Percentiles rank a stretch among this genome's conserved stretches.
phyloP scores from a whole-genome alignment of 2,113 vertebrate genomes.

The Pteruthius melanotis region DNA sequence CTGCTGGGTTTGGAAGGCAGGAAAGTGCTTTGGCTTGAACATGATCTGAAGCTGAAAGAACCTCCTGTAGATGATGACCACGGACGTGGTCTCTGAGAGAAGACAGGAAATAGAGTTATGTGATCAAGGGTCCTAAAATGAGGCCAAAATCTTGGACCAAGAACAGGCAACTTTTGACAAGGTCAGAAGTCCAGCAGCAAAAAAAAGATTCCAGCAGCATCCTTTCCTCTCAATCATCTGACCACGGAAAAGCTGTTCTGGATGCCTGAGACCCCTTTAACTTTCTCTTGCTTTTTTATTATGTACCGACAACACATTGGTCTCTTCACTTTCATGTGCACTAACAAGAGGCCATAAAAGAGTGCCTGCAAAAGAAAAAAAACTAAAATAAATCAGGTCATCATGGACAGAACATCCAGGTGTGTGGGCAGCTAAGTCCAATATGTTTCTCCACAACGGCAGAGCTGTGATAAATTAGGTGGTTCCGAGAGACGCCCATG shows the following conservation, averaged over 20 bases:
- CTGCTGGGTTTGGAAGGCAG: neutral
- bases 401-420: neutral
- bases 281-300: neutral
- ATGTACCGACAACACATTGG: neutral
- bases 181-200: neutral
- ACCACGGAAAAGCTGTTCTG: neutral
- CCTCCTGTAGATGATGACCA: neutral
- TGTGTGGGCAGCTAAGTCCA: neutral
- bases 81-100: neutral
- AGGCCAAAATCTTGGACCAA: neutral
- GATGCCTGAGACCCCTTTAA: neutral
- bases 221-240: neutral
- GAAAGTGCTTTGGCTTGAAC: neutral
- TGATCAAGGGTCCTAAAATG: neutral
- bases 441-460: neutral
- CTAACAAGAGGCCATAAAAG: neutral
- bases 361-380: neutral
- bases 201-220: neutral
- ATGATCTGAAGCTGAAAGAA: neutral
- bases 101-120: neutral
- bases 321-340: neutral
- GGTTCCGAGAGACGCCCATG: neutral
- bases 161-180: neutral
- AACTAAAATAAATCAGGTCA: neutral
- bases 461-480: neutral